These are phyloP conservation scores for Panagrolaimus sp. DNA, from an alignment of 1,140 invertebrate genomes.

Conservation along the genomic window DNA sequence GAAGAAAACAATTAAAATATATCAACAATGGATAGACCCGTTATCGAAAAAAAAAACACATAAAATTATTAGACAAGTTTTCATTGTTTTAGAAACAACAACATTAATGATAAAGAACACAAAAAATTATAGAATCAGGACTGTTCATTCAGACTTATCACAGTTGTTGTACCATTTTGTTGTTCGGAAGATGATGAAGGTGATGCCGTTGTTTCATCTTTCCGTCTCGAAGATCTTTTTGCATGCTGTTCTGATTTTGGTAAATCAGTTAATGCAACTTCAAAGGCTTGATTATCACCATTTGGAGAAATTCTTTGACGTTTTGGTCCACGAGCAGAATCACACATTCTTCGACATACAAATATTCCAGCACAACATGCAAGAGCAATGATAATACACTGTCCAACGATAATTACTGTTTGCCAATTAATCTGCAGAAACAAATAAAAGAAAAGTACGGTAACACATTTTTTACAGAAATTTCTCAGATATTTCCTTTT, in stretches of 20 bases:
- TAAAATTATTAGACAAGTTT: slow-evolving; percentile 1
- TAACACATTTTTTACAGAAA: no score
- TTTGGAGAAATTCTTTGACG: neutral
- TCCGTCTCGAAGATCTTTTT: no score
- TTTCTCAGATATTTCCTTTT: no score
- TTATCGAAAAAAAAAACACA: slow-evolving; percentile 1
- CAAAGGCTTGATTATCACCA: neutral
- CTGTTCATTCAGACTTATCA: no score
- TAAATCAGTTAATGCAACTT: slow-evolving; percentile 1
- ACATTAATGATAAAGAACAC: no score
- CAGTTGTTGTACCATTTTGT: no score
- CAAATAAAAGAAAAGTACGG: no score
- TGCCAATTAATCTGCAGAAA: no score
- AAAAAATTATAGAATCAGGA: no score
- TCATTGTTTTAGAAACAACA: neutral
- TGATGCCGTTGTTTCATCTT: neutral
- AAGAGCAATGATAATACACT: neutral
- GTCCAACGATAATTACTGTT: neutral
- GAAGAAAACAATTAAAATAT: slow-evolving; percentile 2
- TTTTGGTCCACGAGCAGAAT: neutral
- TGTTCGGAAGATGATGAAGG: neutral
- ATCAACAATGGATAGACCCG: neutral
- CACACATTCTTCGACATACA: neutral
- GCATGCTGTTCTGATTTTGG: neutral
- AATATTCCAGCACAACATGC: neutral